Percentiles rank a stretch among this genome's conserved stretches.
These are phyloP conservation scores for Hololepta plana DNA, from an alignment of 2,888 invertebrate species.

Conservation along the genomic window DNA sequence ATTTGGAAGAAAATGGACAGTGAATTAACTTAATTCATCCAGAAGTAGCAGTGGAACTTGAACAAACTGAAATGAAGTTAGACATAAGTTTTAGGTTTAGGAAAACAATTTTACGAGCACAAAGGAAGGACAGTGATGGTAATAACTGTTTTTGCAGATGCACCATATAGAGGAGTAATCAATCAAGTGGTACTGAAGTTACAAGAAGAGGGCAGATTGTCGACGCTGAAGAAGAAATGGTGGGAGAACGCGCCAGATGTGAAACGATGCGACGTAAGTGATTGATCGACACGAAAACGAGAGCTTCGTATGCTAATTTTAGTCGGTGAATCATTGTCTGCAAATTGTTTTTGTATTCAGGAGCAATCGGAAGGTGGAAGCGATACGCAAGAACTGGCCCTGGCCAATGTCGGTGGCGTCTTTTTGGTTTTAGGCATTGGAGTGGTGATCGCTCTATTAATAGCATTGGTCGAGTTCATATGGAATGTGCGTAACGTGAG, in stretches of 20 bases:
- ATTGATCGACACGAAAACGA: not conserved
- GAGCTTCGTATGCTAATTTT: not conserved
- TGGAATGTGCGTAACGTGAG: constrained; percentile 65
- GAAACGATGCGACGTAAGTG: constrained; percentile 24
- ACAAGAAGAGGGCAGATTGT: constrained; percentile 73
- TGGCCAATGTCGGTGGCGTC: constrained; percentile 82
- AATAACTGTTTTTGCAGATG: constrained; percentile 32
- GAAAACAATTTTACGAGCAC: constrained; percentile 2
- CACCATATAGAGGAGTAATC: constrained; percentile 61
- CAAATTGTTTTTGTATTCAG: constrained; percentile 1
- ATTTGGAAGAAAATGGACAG: not conserved
- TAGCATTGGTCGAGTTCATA: constrained; percentile 75
- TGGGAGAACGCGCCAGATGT: constrained; percentile 52
- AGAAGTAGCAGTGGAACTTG: too few species aligned
- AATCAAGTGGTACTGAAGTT: constrained; percentile 77
- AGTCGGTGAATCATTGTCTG: not conserved
- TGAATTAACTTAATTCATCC: not conserved
- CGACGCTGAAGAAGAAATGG: constrained; percentile 75
- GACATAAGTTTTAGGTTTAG: too few species aligned
- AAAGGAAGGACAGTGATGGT: too few species aligned
- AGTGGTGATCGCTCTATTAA: constrained; percentile 45
- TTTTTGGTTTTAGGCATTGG: constrained; percentile 70
- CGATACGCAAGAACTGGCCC: constrained; percentile 54
- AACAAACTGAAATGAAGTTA: too few species aligned
- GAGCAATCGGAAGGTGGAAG: too few species aligned